A percentile compares a stretch with the other conserved stretches of the same genome.
These are phyloP conservation scores for Arrhamphus sclerolepis DNA, from an alignment of 2,797 vertebrate species.

Conservation along the genomic window DNA sequence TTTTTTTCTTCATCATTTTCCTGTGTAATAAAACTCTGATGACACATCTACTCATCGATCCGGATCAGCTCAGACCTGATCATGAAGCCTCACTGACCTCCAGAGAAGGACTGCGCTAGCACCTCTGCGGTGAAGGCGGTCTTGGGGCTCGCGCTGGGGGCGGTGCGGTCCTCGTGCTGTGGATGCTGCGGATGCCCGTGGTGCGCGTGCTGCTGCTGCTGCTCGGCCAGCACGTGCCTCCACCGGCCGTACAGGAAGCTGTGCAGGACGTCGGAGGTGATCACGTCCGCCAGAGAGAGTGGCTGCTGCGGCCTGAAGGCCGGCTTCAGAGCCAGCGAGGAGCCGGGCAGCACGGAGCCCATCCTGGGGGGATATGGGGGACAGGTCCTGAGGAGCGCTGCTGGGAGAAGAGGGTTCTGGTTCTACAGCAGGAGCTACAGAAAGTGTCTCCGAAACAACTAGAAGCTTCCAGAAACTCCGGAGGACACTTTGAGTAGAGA, in stretches of 20 bases:
- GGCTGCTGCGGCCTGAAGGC: constrained; percentile 85
- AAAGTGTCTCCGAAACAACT: too few species aligned
- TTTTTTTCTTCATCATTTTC: background rate
- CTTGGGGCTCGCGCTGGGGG: constrained; percentile 84
- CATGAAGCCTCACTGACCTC: constrained; percentile 82
- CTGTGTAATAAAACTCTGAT: background rate
- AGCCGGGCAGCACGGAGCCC: constrained; percentile 93
- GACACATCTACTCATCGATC: background rate
- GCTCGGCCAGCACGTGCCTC: constrained; percentile 94
- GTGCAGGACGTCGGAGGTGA: constrained; percentile 98
- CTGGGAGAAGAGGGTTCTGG: constrained; percentile 30
- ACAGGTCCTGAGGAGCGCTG: background rate
- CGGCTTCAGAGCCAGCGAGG: constrained; percentile 88
- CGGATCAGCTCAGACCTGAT: background rate
- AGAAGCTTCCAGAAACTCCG: background rate
- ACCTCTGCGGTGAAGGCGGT: constrained; percentile 97
- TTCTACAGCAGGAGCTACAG: constrained; percentile 72
- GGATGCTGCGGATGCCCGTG: constrained; percentile 80
- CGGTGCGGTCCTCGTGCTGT: constrained; percentile 86
- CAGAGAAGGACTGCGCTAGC: constrained; percentile 95
- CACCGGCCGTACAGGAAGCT: constrained; percentile 97
- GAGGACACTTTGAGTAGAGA: too few species aligned
- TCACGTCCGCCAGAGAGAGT: constrained; percentile 90
- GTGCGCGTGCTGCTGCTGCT: constrained; percentile 70
- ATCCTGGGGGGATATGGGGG: constrained; percentile 72